These are phyloP conservation scores for Microcebus murinus DNA, from an alignment of 2,113 vertebrate species.

Conservation along the genomic window DNA sequence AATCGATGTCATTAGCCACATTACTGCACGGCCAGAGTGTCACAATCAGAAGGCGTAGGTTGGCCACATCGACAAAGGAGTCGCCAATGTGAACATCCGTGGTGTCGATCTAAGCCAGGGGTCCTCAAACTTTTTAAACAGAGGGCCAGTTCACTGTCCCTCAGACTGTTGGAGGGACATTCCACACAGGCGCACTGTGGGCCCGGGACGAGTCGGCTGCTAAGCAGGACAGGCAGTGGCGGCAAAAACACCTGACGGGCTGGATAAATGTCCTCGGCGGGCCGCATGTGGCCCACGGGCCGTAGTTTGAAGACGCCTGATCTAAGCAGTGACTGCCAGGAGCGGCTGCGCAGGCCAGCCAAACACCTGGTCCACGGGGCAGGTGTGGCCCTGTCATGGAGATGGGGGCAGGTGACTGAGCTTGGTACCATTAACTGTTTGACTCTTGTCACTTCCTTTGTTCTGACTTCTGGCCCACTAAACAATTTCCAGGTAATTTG, in stretches of 20 bases:
- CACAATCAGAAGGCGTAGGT: not conserved
- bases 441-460: not conserved
- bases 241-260: too few species aligned
- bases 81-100: fast-evolving
- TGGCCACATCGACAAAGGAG: fast-evolving
- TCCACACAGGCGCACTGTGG: too few species aligned
- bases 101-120: fast-evolving
- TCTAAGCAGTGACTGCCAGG: fast-evolving
- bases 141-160: too few species aligned
- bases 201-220: too few species aligned
- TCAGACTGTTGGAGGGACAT: too few species aligned
- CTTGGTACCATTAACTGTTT: fast-evolving
- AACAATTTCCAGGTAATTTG: not conserved
- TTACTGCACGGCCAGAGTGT: not conserved
- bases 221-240: too few species aligned
- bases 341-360: fast-evolving
- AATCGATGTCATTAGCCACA: not conserved
- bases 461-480: not conserved
- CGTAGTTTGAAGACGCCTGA: too few species aligned
- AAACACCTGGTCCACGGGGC: fast-evolving
- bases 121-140: too few species aligned
- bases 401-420: not conserved
- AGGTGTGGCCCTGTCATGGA: fast-evolving
- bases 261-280: too few species aligned
- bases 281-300: too few species aligned